Evolutionary conservation across 2,888 invertebrate species (phyloP), one percentile per base, ranked within the genome.

Genomic region (Diloba caeruleocephala): DNA sequence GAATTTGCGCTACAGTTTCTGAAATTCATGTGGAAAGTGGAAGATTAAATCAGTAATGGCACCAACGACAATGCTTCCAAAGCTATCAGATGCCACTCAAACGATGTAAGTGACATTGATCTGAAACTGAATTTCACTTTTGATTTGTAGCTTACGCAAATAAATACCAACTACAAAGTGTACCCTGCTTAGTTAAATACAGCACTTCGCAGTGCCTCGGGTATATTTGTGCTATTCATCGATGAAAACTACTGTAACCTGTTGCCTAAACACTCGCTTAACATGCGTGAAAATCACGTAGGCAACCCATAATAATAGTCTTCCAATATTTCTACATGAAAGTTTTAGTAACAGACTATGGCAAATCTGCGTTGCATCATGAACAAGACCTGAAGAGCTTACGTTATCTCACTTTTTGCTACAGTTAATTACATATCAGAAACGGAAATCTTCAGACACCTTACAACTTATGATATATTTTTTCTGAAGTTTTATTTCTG

Each of bases 11-110:
- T 42, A 46, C 57, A 60, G 51, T 74, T 76, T 56, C 58, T 73
- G 58, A 75, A 82, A 85, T 90, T 86, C 73, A 91, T 90, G 89
- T 81, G 72, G 77, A 84, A 76, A 80, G 66, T 81, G 65, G 63
- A 81, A 71, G 70, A 74, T 69, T 85, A 82, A 59, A 76, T 52
- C 68, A 71, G 74, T 72, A 63, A 90, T 89, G 88, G 89, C 89
- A 82, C 87, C 90, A 64, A 83, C 84, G 51, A 87, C 87, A 74
- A 89, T 90, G 88, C 88, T 90, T 78, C 88, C 89, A 53, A 91
- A 92, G 78, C 85, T 92, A 59, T 76, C 88, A 76, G 90, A 90
- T 62, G 82, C 89, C 55, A 88, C 90, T 60, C 93, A 93, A 88
- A 90, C 90, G 69, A 90, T 93, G 93, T 93, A 78, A 92, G 93